Base-by-base conservation (phyloP, 2,113 vertebrate species). In the Gila orcuttii region DNA sequence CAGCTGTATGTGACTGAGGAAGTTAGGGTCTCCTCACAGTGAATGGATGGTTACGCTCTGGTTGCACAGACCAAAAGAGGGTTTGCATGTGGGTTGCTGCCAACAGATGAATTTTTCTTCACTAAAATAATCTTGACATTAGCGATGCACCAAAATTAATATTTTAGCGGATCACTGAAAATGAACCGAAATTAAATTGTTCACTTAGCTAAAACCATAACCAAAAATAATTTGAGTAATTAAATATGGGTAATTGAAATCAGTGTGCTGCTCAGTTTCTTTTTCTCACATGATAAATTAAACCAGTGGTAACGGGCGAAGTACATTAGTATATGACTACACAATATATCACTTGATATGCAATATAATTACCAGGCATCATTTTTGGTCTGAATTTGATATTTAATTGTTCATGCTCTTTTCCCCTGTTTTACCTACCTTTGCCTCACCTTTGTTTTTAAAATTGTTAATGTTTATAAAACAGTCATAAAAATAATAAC, bases 1-100 rank as follows among this genome's bases (percentile, higher is more conserved):
- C 89, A 86, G 86, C 87, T 90, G 89, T 71, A 76, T 39, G 79
- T 57, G 76, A 64, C 80, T 36, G 59, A 60, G 76, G 71, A 42
- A 81, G 83, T 85, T 55, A 80, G 60, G 83, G 25, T 39, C 42
- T 79, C 64, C 42, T 69, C 42, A 23, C 47, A 36, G 60, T 71
- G 36, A 66, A 69, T 84, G 79, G 59, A 74, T 82, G 66, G 47
- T 36, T 66, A 59, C 6, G 17, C n/a, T n/a, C 31, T 47, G 17
- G 12, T 11, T 47, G 23, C 39, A 25, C 42, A 25, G 42, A 33
- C n/a, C 21, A 33, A 77, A 55, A 77, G n/a, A 77, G 50, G n/a
- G 15, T 28, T 7, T 47, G 42, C 69, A 15, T 74, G 21, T 15
- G 73, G 42, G 2, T 42, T 73, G 19, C 21, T 23, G 36, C 21